phyloP scores from a whole-genome alignment of 1,140 invertebrate species.

The Elymnias hypermnestra region DNA sequence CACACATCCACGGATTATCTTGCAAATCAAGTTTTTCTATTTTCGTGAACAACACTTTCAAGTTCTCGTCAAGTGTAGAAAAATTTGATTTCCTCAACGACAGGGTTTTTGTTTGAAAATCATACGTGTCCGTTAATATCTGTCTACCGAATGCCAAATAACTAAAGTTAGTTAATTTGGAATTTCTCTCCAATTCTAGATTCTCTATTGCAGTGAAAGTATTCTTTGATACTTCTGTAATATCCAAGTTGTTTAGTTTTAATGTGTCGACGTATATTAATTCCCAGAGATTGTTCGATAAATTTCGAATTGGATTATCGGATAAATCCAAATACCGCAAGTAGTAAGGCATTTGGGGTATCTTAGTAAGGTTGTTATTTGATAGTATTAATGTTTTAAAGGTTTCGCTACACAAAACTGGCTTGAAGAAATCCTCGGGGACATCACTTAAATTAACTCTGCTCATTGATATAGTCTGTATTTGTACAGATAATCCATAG shows the following conservation, averaged over 20 bases:
- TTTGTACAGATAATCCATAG: slow-evolving; percentile 8
- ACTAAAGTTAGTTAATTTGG: slow-evolving; percentile 15
- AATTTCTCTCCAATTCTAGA: slow-evolving; percentile 16
- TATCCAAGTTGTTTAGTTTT: slow-evolving; percentile 19
- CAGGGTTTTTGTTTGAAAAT: slow-evolving; percentile 12
- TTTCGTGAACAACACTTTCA: slow-evolving; percentile 13
- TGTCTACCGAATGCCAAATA: slow-evolving; percentile 17
- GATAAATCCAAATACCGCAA: slow-evolving; percentile 21
- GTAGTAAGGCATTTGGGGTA: slow-evolving; percentile 8
- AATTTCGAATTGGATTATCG: slow-evolving; percentile 17
- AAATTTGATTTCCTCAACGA: slow-evolving; percentile 10
- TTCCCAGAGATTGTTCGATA: background rate
- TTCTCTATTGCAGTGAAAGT: slow-evolving; percentile 10
- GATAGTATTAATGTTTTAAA: slow-evolving; percentile 15
- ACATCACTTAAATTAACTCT: slow-evolving; percentile 14
- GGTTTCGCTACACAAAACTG: background rate
- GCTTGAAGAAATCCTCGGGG: slow-evolving; percentile 2
- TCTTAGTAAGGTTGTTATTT: slow-evolving; percentile 14
- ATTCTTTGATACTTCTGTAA: slow-evolving; percentile 8
- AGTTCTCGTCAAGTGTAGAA: slow-evolving; percentile 10
- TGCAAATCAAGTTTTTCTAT: slow-evolving; percentile 15
- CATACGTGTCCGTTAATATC: slow-evolving; percentile 9
- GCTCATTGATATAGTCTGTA: slow-evolving; percentile 20
- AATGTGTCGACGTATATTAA: slow-evolving; percentile 1
- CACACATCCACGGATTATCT: slow-evolving; percentile 19